Evolutionary conservation across 2,113 vertebrate genomes (phyloP).

Genomic region (Manacus vitellinus): DNA sequence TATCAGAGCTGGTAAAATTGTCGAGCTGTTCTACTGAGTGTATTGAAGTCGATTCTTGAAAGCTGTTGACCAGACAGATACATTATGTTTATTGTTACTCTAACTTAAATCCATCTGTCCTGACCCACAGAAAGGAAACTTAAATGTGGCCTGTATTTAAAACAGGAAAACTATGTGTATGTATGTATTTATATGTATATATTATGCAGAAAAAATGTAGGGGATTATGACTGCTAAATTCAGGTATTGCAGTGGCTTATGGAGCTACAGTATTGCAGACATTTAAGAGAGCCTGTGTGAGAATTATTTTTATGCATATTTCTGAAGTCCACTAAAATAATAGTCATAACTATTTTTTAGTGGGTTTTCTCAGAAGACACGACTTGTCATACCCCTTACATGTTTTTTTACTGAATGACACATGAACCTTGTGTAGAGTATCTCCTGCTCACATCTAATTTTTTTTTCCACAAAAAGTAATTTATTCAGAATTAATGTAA

Average conservation of each 20-base stretch:
- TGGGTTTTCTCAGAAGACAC: not conserved
- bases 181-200: not conserved
- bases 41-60: fast-evolving
- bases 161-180: not conserved
- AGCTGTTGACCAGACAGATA: not conserved
- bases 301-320: not conserved
- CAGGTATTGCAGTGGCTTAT: not conserved
- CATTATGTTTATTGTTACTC: not conserved
- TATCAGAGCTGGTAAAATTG: not conserved
- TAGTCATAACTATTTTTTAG: not conserved
- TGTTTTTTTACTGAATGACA: not conserved
- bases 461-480: not conserved
- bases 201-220: not conserved
- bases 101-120: not conserved
- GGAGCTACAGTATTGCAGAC: not conserved
- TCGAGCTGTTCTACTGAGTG: not conserved
- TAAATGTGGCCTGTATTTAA: not conserved
- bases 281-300: not conserved
- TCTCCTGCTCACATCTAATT: not conserved
- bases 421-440: not conserved
- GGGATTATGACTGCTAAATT: not conserved
- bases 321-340: not conserved
- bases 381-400: not conserved
- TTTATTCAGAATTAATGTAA: not conserved
- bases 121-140: not conserved